Evolutionary conservation across 2,113 vertebrate species (phyloP).

Genomic region (Lota lota): DNA sequence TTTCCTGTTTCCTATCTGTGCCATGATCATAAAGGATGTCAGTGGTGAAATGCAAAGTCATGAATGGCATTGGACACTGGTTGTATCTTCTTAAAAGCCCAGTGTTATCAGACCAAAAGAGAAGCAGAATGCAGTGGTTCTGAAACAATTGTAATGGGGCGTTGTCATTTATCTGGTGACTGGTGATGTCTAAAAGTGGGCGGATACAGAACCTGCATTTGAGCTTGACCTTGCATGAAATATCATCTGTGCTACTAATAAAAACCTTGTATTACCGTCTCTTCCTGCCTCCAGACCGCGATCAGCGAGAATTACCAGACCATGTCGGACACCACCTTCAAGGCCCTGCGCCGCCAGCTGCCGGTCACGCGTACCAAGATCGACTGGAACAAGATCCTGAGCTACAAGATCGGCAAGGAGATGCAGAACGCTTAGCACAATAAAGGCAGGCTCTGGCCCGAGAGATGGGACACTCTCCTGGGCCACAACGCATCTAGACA

Average conservation of each 20-base stretch:
- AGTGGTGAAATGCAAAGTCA: not conserved
- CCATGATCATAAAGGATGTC: no score
- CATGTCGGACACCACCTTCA: slow-evolving; percentile 99
- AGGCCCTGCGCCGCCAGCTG: slow-evolving; percentile 96
- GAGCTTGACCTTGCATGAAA: no score
- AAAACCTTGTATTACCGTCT: not conserved
- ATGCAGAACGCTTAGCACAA: slow-evolving; percentile 92
- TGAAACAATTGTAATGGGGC: no score
- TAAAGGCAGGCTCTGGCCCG: slow-evolving; percentile 50
- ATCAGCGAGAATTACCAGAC: slow-evolving; percentile 99
- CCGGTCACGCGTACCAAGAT: slow-evolving; percentile 98
- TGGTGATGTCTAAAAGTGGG: no score
- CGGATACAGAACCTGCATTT: no score
- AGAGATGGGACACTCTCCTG: slow-evolving; percentile 33
- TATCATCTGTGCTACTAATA: no score
- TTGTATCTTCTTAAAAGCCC: no score
- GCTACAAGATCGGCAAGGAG: slow-evolving; percentile 99
- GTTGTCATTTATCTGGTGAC: no score
- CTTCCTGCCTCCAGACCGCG: slow-evolving; percentile 78
- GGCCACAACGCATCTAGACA: slow-evolving; percentile 39
- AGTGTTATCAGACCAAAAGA: no score
- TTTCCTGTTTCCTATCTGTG: not conserved
- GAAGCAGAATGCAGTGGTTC: no score
- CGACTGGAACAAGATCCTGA: slow-evolving; percentile 99
- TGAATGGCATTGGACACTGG: not conserved